phyloP scores from a whole-genome alignment of 2,797 vertebrate genomes.

The Harpagifer antarcticus region DNA sequence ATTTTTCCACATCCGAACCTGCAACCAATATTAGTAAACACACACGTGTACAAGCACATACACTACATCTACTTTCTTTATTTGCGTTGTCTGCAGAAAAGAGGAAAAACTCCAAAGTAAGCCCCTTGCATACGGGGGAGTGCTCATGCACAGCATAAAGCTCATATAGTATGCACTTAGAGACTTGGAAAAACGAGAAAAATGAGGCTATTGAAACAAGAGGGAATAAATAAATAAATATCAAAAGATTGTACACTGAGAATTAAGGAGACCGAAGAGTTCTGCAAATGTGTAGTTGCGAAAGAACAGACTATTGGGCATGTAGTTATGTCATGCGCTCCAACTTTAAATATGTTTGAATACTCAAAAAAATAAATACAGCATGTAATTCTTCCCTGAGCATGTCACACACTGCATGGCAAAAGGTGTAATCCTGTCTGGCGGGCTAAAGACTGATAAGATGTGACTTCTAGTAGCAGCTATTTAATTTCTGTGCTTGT shows the following conservation, averaged over 20 bases:
- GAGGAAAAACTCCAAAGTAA: too few species aligned
- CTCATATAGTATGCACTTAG: neutral
- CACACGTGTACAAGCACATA: neutral
- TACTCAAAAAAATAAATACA: neutral
- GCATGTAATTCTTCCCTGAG: slow-evolving; percentile 4
- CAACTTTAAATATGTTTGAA: slow-evolving; percentile 3
- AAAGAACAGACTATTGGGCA: neutral
- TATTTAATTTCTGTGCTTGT: slow-evolving; percentile 49
- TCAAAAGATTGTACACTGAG: neutral
- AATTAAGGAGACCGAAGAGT: neutral
- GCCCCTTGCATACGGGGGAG: neutral
- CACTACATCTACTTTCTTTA: neutral
- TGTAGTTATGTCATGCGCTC: neutral
- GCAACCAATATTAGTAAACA: neutral
- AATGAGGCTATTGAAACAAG: neutral
- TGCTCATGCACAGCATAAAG: slow-evolving; percentile 2
- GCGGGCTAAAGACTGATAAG: slow-evolving; percentile 41
- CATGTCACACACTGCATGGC: slow-evolving; percentile 5
- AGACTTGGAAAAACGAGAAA: neutral
- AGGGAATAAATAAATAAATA: neutral
- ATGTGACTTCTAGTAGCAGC: slow-evolving; percentile 45
- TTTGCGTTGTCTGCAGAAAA: neutral
- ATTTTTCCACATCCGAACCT: neutral
- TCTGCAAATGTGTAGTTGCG: neutral
- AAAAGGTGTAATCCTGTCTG: slow-evolving; percentile 37